These are phyloP conservation scores for Rhinoraja longicauda DNA, from an alignment of 2,797 vertebrate genomes.

Conservation along the genomic window DNA sequence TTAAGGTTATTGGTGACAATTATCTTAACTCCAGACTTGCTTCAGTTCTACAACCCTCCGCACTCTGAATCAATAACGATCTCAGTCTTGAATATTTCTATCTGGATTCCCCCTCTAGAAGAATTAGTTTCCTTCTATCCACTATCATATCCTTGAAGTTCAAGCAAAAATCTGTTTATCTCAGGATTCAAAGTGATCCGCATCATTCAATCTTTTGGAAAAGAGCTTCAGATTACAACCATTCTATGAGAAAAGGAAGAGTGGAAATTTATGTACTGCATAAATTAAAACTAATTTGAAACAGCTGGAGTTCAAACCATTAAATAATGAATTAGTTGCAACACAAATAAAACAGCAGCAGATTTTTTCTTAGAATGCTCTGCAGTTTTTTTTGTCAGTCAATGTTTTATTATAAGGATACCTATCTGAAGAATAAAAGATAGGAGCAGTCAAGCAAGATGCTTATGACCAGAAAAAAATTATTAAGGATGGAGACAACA, in stretches of 20 bases:
- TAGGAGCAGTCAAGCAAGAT: not conserved
- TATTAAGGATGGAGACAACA: not conserved
- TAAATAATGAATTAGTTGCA: not conserved
- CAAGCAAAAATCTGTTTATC: no score
- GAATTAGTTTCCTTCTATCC: no score
- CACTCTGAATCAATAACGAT: not conserved
- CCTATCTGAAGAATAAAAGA: not conserved
- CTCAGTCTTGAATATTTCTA: not conserved
- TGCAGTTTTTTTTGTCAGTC: no score
- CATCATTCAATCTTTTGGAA: no score
- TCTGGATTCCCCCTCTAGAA: no score
- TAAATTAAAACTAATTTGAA: not conserved
- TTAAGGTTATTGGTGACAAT: not conserved
- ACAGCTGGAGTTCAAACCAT: not conserved
- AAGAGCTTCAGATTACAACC: not conserved
- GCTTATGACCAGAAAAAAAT: not conserved
- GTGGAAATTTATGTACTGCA: not conserved
- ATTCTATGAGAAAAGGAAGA: not conserved
- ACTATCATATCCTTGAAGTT: no score
- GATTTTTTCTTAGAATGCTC: no score
- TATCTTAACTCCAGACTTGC: not conserved
- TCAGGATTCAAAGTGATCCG: no score
- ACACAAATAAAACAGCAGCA: not conserved
- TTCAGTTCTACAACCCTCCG: not conserved
- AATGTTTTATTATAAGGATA: not conserved